Percentiles rank a stretch among this genome's conserved stretches.
Evolutionary conservation across 2,797 vertebrate species (phyloP).

Genomic region (Hippopotamyrus pictus): DNA sequence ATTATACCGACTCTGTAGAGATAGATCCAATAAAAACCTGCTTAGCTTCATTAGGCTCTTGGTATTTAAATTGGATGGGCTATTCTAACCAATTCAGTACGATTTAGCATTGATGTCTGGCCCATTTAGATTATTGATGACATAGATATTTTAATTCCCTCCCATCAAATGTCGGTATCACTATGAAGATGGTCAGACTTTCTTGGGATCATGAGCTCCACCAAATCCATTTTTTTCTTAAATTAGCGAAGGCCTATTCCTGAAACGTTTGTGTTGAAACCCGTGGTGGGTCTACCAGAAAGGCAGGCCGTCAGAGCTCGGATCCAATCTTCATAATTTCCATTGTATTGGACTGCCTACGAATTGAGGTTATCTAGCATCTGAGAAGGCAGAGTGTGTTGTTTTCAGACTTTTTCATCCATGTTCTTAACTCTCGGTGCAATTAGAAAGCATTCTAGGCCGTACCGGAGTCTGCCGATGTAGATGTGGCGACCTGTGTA

Average conservation of each 20-base stretch:
- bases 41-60: background rate
- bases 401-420: background rate
- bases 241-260: background rate
- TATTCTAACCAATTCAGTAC: background rate
- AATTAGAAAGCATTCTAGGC: background rate
- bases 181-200: background rate
- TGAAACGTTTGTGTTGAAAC: background rate
- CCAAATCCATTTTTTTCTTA: background rate
- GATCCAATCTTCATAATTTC: background rate
- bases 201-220: background rate
- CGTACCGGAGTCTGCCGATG: background rate
- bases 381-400: background rate
- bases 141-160: background rate
- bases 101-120: background rate
- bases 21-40: background rate
- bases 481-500: background rate
- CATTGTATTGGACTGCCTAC: background rate
- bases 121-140: background rate
- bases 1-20: background rate
- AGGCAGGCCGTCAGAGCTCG: background rate
- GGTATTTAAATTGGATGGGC: background rate
- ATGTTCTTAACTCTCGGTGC: background rate
- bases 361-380: background rate
- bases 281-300: background rate
- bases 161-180: background rate